phyloP scores from a whole-genome alignment of 2,888 invertebrate species.

The Drosophila ezoana region DNA sequence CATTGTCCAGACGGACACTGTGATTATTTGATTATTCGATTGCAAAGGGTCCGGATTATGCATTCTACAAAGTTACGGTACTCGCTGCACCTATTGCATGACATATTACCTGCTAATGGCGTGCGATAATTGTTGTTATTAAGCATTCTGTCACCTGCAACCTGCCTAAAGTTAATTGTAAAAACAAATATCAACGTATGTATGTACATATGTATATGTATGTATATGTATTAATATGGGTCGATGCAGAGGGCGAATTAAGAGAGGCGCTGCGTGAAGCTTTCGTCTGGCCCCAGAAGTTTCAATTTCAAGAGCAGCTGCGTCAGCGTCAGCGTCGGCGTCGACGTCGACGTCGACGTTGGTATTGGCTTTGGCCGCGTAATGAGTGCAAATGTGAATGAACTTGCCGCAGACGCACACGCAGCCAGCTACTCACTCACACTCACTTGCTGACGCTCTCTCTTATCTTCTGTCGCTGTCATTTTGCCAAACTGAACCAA shows the following conservation, averaged over 20 bases:
- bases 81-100: conserved; percentile 43
- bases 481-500: conserved; percentile 38
- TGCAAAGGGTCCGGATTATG: not conserved
- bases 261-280: conserved; percentile 27
- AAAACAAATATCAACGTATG: not conserved
- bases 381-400: conserved; percentile 83
- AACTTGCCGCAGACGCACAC: conserved; percentile 76
- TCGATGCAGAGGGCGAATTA: conserved; percentile 1
- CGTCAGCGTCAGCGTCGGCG: conserved; percentile 28
- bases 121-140: conserved; percentile 26
- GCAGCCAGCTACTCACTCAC: conserved; percentile 50
- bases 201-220: not conserved
- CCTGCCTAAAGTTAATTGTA: not conserved
- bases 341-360: conserved; percentile 19
- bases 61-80: conserved; percentile 44
- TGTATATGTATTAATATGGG: no score
- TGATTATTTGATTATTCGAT: not conserved
- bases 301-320: conserved; percentile 57
- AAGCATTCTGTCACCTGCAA: conserved; percentile 34
- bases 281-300: conserved; percentile 33
- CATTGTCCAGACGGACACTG: not conserved
- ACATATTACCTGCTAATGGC: conserved; percentile 11
- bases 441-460: conserved; percentile 28
- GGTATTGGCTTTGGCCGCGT: conserved; percentile 64
- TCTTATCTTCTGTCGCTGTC: conserved; percentile 26